Conservation (phyloP, 35 echinoderm and acorn worm species). For the Holothuria glaberrima region DNA sequence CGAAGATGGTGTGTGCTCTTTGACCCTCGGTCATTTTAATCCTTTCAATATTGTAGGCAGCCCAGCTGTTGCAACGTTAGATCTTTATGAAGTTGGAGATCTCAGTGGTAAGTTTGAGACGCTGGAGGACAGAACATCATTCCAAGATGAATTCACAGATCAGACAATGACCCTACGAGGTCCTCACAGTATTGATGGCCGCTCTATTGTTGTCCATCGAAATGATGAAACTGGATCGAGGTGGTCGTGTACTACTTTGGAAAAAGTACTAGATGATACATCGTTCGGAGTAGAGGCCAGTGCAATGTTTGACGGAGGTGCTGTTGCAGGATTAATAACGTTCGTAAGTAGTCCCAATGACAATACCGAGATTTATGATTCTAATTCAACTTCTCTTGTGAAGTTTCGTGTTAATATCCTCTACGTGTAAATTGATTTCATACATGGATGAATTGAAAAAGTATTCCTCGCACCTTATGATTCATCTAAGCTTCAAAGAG, state of each 20-base stretch:
- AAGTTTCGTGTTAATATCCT: no score
- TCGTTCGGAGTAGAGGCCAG: constrained; percentile 68
- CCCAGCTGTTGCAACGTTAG: constrained; percentile 66
- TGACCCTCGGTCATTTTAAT: constrained; percentile 85
- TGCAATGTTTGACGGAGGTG: constrained; percentile 23
- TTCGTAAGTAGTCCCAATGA: constrained; percentile 50
- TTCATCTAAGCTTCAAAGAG: no score
- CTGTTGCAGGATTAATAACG: constrained; percentile 16
- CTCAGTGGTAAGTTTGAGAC: constrained; percentile 90
- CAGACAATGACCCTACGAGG: constrained; percentile 71
- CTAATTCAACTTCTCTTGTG: no score
- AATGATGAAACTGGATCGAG: constrained; percentile 71
- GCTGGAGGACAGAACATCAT: constrained; percentile 28
- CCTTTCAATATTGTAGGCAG: constrained; percentile 80
- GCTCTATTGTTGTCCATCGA: constrained; percentile 84
- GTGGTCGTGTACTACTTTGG: constrained; percentile 79
- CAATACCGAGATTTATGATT: no score
- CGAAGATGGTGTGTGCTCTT: constrained; percentile 51
- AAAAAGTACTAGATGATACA: constrained; percentile 1
- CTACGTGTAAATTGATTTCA: no score
- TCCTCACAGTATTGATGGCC: constrained; percentile 70
- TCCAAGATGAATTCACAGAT: constrained; percentile 57
- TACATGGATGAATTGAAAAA: no score
- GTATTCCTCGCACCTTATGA: no score
- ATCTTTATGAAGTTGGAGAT: constrained; percentile 93